Evolutionary conservation across 2,888 invertebrate species (phyloP).

Genomic region (Spatulosminthurus flaviceps): DNA sequence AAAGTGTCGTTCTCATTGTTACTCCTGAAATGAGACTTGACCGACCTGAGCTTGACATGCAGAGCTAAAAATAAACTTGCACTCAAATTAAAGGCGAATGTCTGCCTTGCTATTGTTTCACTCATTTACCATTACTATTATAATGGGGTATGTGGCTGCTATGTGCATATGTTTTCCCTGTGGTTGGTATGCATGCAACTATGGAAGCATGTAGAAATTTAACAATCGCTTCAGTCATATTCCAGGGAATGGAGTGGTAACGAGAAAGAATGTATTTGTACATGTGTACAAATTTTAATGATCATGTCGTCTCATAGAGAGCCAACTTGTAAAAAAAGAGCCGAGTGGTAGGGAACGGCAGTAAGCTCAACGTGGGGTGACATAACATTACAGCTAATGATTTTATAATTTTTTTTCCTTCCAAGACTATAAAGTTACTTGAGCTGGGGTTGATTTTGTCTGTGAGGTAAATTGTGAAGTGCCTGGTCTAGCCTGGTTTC

Average conservation of each 20-base stretch:
- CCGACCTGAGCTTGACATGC: not conserved
- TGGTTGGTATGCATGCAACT: too few species aligned
- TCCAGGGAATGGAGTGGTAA: not conserved
- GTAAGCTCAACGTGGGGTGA: slow-evolving; percentile 35
- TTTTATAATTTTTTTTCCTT: slow-evolving; percentile 46
- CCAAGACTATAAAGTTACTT: too few species aligned
- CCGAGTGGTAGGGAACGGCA: not conserved
- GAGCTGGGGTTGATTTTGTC: too few species aligned
- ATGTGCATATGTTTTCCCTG: too few species aligned
- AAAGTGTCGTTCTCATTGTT: not conserved
- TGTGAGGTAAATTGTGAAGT: too few species aligned
- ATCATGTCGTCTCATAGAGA: slow-evolving; percentile 42
- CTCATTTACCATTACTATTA: too few species aligned
- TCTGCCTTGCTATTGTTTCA: too few species aligned
- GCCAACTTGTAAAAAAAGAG: not conserved
- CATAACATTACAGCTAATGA: slow-evolving; percentile 50
- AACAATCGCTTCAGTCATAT: too few species aligned
- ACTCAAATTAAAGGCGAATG: not conserved
- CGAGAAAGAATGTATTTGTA: slow-evolving; percentile 25
- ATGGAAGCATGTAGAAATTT: too few species aligned
- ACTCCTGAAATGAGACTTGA: not conserved
- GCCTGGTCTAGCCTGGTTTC: not conserved
- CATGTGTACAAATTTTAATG: slow-evolving; percentile 44
- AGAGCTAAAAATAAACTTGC: not conserved
- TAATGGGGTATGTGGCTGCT: too few species aligned